phyloP scores from a whole-genome alignment of 2,797 vertebrate genomes.

The Gobio occitaniae region DNA sequence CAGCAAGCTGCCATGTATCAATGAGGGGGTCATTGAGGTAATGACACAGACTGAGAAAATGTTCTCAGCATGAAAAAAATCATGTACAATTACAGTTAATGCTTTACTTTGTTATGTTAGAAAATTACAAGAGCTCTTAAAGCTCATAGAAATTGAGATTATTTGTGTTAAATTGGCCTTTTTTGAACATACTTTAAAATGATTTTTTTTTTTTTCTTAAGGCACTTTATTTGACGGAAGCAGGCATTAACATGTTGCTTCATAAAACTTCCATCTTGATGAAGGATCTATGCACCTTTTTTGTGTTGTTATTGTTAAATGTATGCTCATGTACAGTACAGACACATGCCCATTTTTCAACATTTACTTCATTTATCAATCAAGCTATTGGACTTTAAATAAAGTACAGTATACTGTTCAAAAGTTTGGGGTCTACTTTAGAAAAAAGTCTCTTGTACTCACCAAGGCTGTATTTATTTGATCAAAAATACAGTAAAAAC shows the following conservation, averaged over 20 bases:
- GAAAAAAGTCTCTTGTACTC: neutral
- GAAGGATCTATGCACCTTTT: neutral
- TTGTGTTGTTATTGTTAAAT: neutral
- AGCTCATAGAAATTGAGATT: neutral
- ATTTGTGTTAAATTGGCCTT: slow-evolving; percentile 1
- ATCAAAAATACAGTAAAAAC: neutral
- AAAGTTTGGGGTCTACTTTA: neutral
- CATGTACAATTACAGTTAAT: slow-evolving; percentile 32
- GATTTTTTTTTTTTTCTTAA: neutral
- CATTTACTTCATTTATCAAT: neutral
- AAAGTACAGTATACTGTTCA: neutral
- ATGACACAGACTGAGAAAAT: slow-evolving; percentile 30
- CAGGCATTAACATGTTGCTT: neutral
- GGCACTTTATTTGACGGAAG: neutral
- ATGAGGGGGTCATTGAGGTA: slow-evolving; percentile 40
- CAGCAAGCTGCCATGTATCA: slow-evolving; percentile 27
- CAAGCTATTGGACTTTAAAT: neutral
- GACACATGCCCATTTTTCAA: neutral
- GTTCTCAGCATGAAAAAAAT: slow-evolving; percentile 34
- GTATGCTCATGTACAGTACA: neutral
- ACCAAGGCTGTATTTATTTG: neutral
- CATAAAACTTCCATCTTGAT: neutral
- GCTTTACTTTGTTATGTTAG: slow-evolving; percentile 26
- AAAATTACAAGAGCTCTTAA: slow-evolving; percentile 19
- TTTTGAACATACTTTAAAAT: slow-evolving; percentile 11